Evolutionary conservation across 2,113 vertebrate genomes (phyloP).

Genomic region (Cettia cetti): DNA sequence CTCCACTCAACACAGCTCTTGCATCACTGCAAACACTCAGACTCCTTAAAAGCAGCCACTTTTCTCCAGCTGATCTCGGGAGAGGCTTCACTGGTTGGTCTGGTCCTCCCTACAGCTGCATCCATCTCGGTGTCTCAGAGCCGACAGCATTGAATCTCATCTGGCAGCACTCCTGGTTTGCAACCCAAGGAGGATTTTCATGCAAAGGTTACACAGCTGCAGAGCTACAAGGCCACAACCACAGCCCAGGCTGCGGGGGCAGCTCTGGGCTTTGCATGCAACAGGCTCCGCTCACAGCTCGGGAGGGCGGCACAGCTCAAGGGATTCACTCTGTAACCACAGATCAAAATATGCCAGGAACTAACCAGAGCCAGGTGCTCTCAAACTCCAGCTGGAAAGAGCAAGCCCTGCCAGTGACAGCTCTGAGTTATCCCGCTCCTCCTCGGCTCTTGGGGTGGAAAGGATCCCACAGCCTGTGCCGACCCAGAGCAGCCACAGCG

Average conservation of each 20-base stretch:
- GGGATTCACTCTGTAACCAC: background rate
- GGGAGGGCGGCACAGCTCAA: background rate
- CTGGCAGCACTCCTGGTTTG: background rate
- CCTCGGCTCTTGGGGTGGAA: accelerated
- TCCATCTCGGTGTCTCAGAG: background rate
- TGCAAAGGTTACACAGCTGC: background rate
- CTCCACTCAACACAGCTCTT: background rate
- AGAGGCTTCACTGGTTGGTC: background rate
- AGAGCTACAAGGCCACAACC: background rate
- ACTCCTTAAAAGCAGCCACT: background rate
- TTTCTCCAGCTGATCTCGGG: background rate
- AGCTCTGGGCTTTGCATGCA: background rate
- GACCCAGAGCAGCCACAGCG: accelerated
- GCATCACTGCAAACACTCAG: background rate
- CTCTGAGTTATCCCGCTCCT: accelerated
- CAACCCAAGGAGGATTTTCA: background rate
- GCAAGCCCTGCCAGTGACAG: background rate
- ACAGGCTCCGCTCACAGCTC: background rate
- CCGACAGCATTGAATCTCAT: accelerated
- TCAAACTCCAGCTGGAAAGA: background rate
- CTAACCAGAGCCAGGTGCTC: background rate
- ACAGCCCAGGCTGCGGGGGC: background rate
- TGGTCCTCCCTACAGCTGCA: background rate
- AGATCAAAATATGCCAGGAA: background rate
- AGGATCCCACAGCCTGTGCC: background rate